phyloP scores from a whole-genome alignment of 2,888 invertebrate genomes.

The Serrognathus titanus region DNA sequence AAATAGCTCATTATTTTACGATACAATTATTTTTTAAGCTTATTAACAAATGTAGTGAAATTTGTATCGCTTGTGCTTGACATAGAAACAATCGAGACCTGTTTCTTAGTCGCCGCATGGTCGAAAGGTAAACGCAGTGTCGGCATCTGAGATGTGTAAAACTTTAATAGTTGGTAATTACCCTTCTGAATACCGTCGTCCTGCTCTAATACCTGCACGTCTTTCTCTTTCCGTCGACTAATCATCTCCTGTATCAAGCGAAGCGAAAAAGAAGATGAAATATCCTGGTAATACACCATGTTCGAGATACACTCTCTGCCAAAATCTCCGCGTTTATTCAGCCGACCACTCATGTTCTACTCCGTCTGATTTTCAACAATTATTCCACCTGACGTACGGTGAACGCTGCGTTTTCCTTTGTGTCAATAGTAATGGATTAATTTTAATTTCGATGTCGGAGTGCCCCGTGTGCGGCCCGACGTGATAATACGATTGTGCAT shows the following conservation, averaged over 20 bases:
- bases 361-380: background rate
- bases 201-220: slow-evolving; percentile 17
- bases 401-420: background rate
- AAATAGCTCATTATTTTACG: too few species aligned
- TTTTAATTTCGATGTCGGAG: background rate
- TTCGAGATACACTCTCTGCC: slow-evolving; percentile 9
- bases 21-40: too few species aligned
- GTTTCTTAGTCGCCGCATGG: slow-evolving; percentile 2
- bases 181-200: slow-evolving; percentile 27
- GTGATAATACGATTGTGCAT: too few species aligned
- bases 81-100: slow-evolving; percentile 1
- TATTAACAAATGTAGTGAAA: too few species aligned
- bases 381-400: background rate
- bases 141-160: slow-evolving; percentile 31
- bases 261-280: slow-evolving; percentile 18
- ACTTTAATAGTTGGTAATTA: slow-evolving; percentile 37
- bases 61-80: background rate
- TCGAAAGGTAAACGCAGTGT: slow-evolving; percentile 12
- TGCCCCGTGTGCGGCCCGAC: too few species aligned
- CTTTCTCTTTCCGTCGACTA: slow-evolving; percentile 23
- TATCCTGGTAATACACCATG: slow-evolving; percentile 19
- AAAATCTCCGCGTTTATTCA: slow-evolving; percentile 12
- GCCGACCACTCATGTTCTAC: background rate
- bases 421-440: background rate
- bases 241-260: slow-evolving; percentile 22